Evolutionary conservation across 2,113 vertebrate genomes (phyloP), one percentile per base, ranked within the genome.

Genomic region (Pygoscelis antarcticus): DNA sequence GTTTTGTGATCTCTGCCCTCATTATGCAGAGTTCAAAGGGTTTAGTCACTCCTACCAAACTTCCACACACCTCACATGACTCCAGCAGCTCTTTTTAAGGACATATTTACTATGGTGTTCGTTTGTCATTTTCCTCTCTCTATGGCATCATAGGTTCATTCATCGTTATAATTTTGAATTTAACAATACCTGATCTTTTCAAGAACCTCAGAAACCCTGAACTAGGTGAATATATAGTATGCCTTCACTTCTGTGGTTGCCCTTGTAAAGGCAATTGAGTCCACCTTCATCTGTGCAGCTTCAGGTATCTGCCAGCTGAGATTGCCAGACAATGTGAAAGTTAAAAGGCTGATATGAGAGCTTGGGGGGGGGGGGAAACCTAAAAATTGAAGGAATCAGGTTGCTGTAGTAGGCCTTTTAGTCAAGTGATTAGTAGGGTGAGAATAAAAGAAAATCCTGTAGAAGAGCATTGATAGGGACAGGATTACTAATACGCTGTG

Each of bases 351-450:
- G 32, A 29, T 32, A 20, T 8, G 13, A 47, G 19, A 52, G 9
- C 11, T 3, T 36, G 40, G 7, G 25, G 14, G 11, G 20, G 4
- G 13, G 2, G 20, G 4, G 13, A 2, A 23, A 23, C 14, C 8
- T 26, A 27, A 72, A 71, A 85, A 20, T 0, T 38, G 42, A 51
- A 77, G 36, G 13, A 51, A 32, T 20, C 3, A 2, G 32, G 16
- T 47, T 69, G 30, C 21, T 49, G 62, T 34, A 34, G 26, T 23
- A 26, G 8, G 40, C 3, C 6, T 87, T 51, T 70, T 26, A 57
- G 15, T 57, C 49, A 87, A 51, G 32, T 16, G 27, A 58, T 42
- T 44, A 77, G 12, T 18, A 71, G 19, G 16, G 4, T 83, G 22
- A 64, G 27, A 70, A 76, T n/a, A 29, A 49, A 42, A 57, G 52